Percentiles rank a stretch among this genome's conserved stretches.
Evolutionary conservation across 2,888 invertebrate species (phyloP).

Genomic region (Sinelater perroti): DNA sequence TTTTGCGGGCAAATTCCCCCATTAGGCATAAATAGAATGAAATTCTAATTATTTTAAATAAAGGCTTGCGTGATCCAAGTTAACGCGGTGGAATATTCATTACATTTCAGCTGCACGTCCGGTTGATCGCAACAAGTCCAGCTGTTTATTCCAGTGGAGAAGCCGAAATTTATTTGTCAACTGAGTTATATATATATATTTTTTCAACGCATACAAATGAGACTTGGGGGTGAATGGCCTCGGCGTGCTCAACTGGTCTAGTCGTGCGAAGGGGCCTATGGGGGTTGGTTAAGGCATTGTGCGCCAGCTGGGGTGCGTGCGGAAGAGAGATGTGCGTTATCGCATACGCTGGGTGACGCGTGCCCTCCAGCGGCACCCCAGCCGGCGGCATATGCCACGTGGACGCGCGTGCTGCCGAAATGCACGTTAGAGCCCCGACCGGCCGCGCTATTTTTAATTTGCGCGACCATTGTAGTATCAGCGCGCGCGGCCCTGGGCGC

Average conservation of each 20-base stretch:
- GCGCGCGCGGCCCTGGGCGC: too few species aligned
- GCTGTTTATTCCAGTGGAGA: not conserved
- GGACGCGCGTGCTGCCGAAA: conserved; percentile 32
- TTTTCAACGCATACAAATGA: too few species aligned
- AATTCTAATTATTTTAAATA: too few species aligned
- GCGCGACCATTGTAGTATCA: too few species aligned
- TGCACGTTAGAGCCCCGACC: conserved; percentile 25
- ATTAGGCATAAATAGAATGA: too few species aligned
- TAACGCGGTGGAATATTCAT: too few species aligned
- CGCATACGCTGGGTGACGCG: conserved; percentile 35
- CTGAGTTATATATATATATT: not conserved
- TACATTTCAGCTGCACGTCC: too few species aligned
- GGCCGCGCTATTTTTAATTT: conserved; percentile 4
- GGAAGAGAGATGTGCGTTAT: conserved; percentile 31
- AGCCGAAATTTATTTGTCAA: too few species aligned
- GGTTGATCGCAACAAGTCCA: too few species aligned
- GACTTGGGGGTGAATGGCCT: conserved; percentile 40
- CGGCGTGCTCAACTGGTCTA: conserved; percentile 41
- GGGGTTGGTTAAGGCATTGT: conserved; percentile 45
- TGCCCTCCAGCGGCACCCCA: conserved; percentile 36
- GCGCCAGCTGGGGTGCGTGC: conserved; percentile 45
- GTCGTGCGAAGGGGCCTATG: conserved; percentile 37
- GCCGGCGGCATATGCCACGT: conserved; percentile 41
- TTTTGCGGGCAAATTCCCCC: too few species aligned
- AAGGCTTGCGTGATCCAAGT: too few species aligned